Evolutionary conservation across 1,140 invertebrate genomes (phyloP).

Genomic region (Thaumetopoea pityocampa): DNA sequence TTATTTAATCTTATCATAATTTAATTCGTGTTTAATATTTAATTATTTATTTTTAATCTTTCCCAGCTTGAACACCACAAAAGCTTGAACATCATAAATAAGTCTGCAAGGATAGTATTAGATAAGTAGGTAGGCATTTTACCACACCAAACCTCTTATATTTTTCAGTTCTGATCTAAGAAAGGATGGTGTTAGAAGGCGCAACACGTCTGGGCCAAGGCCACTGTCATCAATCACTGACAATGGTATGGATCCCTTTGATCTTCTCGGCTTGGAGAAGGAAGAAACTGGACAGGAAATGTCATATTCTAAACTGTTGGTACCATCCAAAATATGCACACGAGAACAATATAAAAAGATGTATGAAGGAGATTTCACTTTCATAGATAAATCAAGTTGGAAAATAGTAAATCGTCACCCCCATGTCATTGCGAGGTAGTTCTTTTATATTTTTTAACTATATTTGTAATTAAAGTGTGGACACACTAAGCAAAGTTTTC

Average conservation of each 20-base stretch:
- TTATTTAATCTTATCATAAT: too few relatives aligned
- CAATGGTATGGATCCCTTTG: constrained; percentile 89
- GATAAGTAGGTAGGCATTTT: too few relatives aligned
- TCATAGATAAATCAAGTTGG: constrained; percentile 70
- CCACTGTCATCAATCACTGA: constrained; percentile 91
- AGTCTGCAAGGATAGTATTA: too few relatives aligned
- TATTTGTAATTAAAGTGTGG: too few relatives aligned
- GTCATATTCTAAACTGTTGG: constrained; percentile 90
- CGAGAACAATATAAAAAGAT: constrained; percentile 72
- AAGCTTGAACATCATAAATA: too few relatives aligned
- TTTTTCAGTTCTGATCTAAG: constrained; percentile 81
- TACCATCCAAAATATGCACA: constrained; percentile 82
- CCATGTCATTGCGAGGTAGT: constrained; percentile 82
- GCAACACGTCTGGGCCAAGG: constrained; percentile 87
- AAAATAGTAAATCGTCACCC: constrained; percentile 70
- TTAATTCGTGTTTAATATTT: too few relatives aligned
- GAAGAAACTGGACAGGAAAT: constrained; percentile 90
- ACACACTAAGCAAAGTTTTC: too few relatives aligned
- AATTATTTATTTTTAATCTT: too few relatives aligned
- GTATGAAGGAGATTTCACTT: constrained; percentile 76
- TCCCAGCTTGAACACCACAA: too few relatives aligned
- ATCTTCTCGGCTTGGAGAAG: constrained; percentile 87
- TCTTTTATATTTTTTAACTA: too few relatives aligned
- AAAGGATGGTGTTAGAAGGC: constrained; percentile 85
- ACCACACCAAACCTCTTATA: too few relatives aligned